Evolutionary conservation across 1,140 invertebrate genomes (phyloP).

Genomic region (Zaprionus ornatus): DNA sequence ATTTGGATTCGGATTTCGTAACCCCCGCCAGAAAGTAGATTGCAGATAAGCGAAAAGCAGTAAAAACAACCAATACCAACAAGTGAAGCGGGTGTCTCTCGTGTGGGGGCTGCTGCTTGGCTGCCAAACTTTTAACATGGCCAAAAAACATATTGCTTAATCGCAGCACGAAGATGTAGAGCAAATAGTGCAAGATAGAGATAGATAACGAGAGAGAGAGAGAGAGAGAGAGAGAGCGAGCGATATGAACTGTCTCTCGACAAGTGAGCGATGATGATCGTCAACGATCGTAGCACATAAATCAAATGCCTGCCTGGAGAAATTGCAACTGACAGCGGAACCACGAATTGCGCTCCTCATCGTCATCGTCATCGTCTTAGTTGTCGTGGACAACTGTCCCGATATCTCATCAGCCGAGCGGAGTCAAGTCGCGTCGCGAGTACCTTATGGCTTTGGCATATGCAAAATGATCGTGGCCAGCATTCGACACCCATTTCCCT

Average conservation of each 20-base stretch:
- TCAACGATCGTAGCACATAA: slow-evolving; percentile 68
- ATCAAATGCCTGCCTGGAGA: slow-evolving; percentile 68
- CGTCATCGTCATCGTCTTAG: slow-evolving; percentile 2
- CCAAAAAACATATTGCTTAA: slow-evolving; percentile 69
- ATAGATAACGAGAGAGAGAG: neutral
- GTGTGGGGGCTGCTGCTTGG: slow-evolving; percentile 57
- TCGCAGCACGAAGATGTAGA: slow-evolving; percentile 59
- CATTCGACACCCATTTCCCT: slow-evolving; percentile 62
- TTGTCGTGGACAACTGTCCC: slow-evolving; percentile 68
- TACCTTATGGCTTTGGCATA: slow-evolving; percentile 58
- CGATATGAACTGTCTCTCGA: slow-evolving; percentile 38
- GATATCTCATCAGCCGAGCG: slow-evolving; percentile 32
- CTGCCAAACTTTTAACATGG: slow-evolving; percentile 38
- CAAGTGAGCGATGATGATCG: slow-evolving; percentile 67
- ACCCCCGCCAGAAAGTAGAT: slow-evolving; percentile 38
- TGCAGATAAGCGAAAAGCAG: slow-evolving; percentile 32
- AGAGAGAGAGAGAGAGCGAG: neutral
- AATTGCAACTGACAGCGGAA: slow-evolving; percentile 68
- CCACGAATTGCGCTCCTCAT: slow-evolving; percentile 46
- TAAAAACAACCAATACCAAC: slow-evolving; percentile 19
- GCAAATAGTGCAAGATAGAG: slow-evolving; percentile 26
- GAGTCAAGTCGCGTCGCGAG: slow-evolving; percentile 1
- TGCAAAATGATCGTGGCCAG: slow-evolving; percentile 77
- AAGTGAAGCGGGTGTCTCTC: slow-evolving; percentile 63
- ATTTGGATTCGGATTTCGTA: slow-evolving; percentile 61